Base-by-base conservation (phyloP, 2,113 vertebrate genomes). In the Thalassoma bifasciatum region DNA sequence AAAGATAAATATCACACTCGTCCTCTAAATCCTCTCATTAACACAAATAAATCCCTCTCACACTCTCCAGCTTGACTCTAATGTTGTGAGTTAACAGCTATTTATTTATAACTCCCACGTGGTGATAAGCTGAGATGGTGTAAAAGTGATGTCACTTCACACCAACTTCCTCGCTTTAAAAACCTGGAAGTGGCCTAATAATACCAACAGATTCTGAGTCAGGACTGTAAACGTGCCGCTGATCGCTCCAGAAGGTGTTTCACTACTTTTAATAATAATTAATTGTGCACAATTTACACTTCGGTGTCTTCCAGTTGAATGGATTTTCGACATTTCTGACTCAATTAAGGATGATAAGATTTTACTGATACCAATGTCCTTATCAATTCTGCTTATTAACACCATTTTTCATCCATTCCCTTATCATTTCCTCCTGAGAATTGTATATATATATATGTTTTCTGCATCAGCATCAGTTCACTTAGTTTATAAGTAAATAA, bases 21-120 rank as follows among this genome's bases (percentile, higher is more conserved):
- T 38, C 46, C 19, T 63, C n/a, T 54, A 19, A 69, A 36, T 42
- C 67, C n/a, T 44, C 36, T 22, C 36, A 6, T 72, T 53, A 67
- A 69, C 50, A 44, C 61, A 67, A 59, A 71, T 30, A 30, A 30
- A 56, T 11, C 42, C 61, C 63, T 16, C n/a, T 23, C 38, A 69
- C 71, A 75, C 54, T 2, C 7, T 46, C 38, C 42, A 58, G 60
- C 65, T 72, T 22, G 5, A 47, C 68, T 54, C 17, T 19, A 46
- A 19, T 46, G 44, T 17, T 42, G 19, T 67, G 57, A 79, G 69
- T 50, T 66, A 66, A 68, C 82, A 53, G 50, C 37, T 72, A 14
- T 13, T 47, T 81, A 34, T 71, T 46, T 17, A 53, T 57, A 59
- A 54, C 64, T 58, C 34, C 24, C 62, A 83, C 69, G 4, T 9